A percentile compares a stretch with the other conserved stretches of the same genome.
Conservation (phyloP, 2,113 vertebrate genomes). For the Eclectus roratus region DNA sequence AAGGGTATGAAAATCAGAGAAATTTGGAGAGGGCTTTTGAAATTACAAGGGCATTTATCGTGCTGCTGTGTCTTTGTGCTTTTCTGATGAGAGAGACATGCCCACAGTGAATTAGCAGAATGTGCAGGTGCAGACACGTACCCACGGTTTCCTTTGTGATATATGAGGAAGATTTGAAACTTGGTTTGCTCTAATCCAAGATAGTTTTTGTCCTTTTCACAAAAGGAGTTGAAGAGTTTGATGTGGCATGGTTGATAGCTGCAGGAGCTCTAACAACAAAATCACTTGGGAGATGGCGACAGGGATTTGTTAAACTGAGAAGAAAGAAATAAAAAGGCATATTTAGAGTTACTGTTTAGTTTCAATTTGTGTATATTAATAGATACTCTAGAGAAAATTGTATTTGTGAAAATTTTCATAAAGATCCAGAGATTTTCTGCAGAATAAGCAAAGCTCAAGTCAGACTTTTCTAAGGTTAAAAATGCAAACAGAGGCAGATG, state of each 20-base stretch:
- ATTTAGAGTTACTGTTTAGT: not conserved
- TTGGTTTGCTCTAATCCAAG: not conserved
- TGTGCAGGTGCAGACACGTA: not conserved
- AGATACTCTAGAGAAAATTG: not conserved
- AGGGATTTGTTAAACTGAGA: not conserved
- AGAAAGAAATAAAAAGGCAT: not conserved
- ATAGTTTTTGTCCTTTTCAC: not conserved
- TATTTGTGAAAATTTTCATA: not conserved
- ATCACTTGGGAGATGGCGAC: not conserved
- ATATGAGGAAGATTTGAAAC: not conserved
- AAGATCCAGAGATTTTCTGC: not conserved
- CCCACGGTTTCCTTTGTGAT: not conserved
- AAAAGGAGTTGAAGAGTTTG: not conserved
- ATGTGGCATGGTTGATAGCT: not conserved
- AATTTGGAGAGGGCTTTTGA: not conserved
- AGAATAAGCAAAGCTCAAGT: not conserved
- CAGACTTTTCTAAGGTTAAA: not conserved
- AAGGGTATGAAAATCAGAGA: not conserved
- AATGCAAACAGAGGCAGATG: not conserved
- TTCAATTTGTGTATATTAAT: not conserved
- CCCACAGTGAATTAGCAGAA: not conserved
- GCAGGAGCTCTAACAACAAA: not conserved
- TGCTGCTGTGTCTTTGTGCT: not conserved
- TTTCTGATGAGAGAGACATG: not conserved
- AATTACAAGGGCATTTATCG: not conserved